Conservation (phyloP, 2,797 vertebrate species). For the Crypturellus tataupa region DNA sequence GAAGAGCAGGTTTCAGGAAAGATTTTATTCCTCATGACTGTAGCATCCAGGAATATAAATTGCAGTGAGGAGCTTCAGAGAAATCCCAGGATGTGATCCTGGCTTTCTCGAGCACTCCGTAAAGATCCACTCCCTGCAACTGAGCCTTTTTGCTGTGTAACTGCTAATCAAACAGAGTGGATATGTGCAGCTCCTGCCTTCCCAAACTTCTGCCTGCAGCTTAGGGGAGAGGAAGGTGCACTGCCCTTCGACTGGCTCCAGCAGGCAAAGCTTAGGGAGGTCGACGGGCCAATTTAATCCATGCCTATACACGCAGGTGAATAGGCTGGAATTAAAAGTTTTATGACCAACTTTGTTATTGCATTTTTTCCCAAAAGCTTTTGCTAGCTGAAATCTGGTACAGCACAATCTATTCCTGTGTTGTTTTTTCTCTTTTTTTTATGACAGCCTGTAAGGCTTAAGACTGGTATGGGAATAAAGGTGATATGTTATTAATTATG, state of each 20-base stretch:
- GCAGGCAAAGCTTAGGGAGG: not conserved
- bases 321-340: conserved; percentile 27
- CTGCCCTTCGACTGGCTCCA: not conserved
- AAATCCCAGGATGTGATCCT: not conserved
- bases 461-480: conserved; percentile 55
- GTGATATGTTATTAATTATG: conserved; percentile 65
- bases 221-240: not conserved
- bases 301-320: not conserved
- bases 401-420: not conserved
- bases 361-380: conserved; percentile 13
- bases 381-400: conserved; percentile 10
- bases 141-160: not conserved
- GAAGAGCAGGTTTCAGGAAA: not conserved
- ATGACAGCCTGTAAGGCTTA: conserved; percentile 34
- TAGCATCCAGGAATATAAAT: not conserved
- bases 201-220: not conserved
- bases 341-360: not conserved
- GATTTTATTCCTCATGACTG: accelerated
- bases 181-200: not conserved
- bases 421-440: conserved; percentile 21
- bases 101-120: not conserved
- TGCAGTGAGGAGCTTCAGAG: not conserved
- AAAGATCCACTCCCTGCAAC: not conserved
- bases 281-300: not conserved
- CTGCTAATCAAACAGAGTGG: not conserved